These are phyloP conservation scores for Drosophila miranda DNA, from an alignment of 1,140 invertebrate species.

Conservation along the genomic window DNA sequence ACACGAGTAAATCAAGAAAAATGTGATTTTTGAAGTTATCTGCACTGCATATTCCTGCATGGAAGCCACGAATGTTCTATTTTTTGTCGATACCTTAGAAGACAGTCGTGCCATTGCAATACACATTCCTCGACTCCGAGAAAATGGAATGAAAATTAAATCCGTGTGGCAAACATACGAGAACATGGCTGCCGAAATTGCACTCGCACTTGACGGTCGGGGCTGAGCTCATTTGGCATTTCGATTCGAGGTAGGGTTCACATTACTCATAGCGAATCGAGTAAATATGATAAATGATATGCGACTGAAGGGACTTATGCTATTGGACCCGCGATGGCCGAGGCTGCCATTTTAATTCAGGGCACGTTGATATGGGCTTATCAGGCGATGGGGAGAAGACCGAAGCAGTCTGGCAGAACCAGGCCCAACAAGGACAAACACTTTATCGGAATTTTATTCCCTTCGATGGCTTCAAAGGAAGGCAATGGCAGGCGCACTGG, in stretches of 20 bases:
- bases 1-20: no score
- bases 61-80: no score
- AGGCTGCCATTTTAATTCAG: slow-evolving; percentile 20
- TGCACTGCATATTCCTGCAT: no score
- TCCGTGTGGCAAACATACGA: neutral
- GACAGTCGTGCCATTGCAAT: no score
- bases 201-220: slow-evolving; percentile 35
- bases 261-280: slow-evolving; percentile 35
- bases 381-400: slow-evolving; percentile 9
- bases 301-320: slow-evolving; percentile 28
- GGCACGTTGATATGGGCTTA: slow-evolving; percentile 28
- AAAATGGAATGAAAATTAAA: no score
- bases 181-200: slow-evolving; percentile 26
- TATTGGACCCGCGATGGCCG: slow-evolving; percentile 36
- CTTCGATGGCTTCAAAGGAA: slow-evolving; percentile 1
- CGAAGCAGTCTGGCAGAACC: neutral
- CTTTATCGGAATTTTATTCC: slow-evolving; percentile 45
- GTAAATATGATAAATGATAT: slow-evolving; percentile 52
- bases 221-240: slow-evolving; percentile 35
- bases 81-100: no score
- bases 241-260: slow-evolving; percentile 19
- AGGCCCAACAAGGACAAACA: slow-evolving; percentile 9
- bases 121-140: no score
- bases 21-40: no score
- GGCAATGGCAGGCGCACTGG: neutral